Conservation (phyloP, 2,888 invertebrate genomes). For the Hoplodrina ambigua region DNA sequence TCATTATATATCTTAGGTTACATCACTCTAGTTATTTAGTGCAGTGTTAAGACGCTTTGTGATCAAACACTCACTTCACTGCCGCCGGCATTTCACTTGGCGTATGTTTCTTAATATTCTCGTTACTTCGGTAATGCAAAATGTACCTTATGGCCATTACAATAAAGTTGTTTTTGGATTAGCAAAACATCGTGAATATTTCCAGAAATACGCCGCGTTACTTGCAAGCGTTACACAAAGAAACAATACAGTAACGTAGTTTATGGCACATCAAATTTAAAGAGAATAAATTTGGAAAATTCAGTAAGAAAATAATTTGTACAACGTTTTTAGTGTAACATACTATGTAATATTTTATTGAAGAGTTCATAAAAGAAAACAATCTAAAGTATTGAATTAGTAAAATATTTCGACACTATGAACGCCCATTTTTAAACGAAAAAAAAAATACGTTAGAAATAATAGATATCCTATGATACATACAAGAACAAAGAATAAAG, state of each 20-base stretch:
- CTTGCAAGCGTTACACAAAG: slow-evolving; percentile 25
- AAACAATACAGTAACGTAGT: slow-evolving; percentile 41
- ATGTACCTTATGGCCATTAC: background rate
- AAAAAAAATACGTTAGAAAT: background rate
- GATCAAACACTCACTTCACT: slow-evolving; percentile 26
- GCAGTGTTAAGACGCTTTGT: slow-evolving; percentile 39
- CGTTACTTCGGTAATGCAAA: background rate
- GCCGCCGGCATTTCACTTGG: background rate
- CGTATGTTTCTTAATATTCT: background rate
- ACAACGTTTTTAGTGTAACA: slow-evolving; percentile 32
- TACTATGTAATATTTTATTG: slow-evolving; percentile 17
- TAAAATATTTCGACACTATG: slow-evolving; percentile 46
- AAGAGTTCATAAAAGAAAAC: slow-evolving; percentile 24
- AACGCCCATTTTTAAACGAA: slow-evolving; percentile 36
- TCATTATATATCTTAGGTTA: slow-evolving; percentile 36
- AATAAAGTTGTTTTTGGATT: background rate
- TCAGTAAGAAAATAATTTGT: slow-evolving; percentile 32
- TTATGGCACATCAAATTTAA: slow-evolving; percentile 68
- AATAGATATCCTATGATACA: too few species aligned
- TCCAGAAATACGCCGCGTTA: background rate
- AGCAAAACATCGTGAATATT: too few species aligned
- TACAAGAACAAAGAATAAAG: background rate
- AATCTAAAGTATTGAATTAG: slow-evolving; percentile 10
- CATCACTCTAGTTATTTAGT: slow-evolving; percentile 64
- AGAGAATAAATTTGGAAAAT: slow-evolving; percentile 51